Percentiles rank a stretch among this genome's conserved stretches.
phyloP scores from a whole-genome alignment of 1,140 invertebrate genomes.

The Theocolax elegans region DNA sequence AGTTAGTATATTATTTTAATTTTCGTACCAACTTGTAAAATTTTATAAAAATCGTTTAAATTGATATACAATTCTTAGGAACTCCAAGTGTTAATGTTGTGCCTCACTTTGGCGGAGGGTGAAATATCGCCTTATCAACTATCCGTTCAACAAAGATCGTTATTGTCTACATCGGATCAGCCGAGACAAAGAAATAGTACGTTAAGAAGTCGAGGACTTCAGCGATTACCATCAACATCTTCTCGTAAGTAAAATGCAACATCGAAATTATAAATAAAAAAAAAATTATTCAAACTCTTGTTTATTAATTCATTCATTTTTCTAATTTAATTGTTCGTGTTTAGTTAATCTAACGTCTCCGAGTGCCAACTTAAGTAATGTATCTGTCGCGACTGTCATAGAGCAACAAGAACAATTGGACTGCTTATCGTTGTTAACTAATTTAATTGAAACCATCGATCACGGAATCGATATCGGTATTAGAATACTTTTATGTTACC shows the following conservation, averaged over 20 bases:
- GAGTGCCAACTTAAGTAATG: slow-evolving; percentile 19
- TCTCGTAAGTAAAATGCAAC: slow-evolving; percentile 47
- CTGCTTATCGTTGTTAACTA: slow-evolving; percentile 54
- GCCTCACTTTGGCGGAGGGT: slow-evolving; percentile 60
- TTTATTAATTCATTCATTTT: neutral
- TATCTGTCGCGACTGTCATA: slow-evolving; percentile 13
- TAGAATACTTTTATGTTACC: slow-evolving; percentile 69
- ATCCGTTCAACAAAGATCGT: slow-evolving; percentile 51
- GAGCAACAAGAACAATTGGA: slow-evolving; percentile 54
- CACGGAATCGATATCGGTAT: slow-evolving; percentile 68
- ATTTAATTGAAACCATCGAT: slow-evolving; percentile 51
- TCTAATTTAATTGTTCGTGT: slow-evolving; percentile 8
- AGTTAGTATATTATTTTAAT: slow-evolving; percentile 45
- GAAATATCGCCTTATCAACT: slow-evolving; percentile 59
- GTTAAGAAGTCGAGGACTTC: slow-evolving; percentile 50
- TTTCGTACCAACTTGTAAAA: too few species aligned
- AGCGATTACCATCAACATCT: slow-evolving; percentile 51
- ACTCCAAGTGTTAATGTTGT: slow-evolving; percentile 59
- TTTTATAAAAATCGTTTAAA: too few species aligned
- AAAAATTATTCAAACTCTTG: neutral
- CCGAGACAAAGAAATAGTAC: slow-evolving; percentile 50
- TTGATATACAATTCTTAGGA: too few species aligned
- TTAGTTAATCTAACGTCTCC: slow-evolving; percentile 38
- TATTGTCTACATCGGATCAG: slow-evolving; percentile 48
- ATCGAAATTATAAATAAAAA: neutral